These are phyloP conservation scores for Apteryx mantelli DNA, from an alignment of 2,113 vertebrate species.

Conservation along the genomic window DNA sequence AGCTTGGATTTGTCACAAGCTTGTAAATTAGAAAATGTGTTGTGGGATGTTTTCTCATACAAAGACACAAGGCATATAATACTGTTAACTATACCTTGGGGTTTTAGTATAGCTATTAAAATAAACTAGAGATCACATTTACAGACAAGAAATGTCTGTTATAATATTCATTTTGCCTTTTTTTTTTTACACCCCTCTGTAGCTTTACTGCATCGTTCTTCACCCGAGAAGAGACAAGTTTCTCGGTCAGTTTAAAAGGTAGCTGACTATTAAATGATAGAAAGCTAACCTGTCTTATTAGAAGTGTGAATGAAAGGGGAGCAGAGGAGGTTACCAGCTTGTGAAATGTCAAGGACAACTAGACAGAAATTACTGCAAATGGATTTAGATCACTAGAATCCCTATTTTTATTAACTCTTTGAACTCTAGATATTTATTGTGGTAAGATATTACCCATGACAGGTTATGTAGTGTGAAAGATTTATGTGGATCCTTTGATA, in stretches of 20 bases:
- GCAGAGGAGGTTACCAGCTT: constrained; percentile 50
- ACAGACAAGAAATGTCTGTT: constrained; percentile 69
- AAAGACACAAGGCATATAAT: constrained; percentile 70
- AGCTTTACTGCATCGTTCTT: constrained; percentile 37
- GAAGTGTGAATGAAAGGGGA: constrained; percentile 48
- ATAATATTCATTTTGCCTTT: constrained; percentile 58
- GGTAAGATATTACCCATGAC: constrained; percentile 22
- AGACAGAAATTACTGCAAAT: constrained; percentile 66
- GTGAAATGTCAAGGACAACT: constrained; percentile 60
- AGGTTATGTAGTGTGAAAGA: constrained; percentile 8
- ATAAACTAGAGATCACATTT: constrained; percentile 75
- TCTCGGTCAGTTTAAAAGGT: background rate
- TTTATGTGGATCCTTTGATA: constrained; percentile 9
- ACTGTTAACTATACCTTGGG: constrained; percentile 72
- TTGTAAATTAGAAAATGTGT: constrained; percentile 80
- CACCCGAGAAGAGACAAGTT: constrained; percentile 25
- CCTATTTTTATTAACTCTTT: constrained; percentile 67
- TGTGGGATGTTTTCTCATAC: constrained; percentile 74
- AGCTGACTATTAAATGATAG: constrained; percentile 47
- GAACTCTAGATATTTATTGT: constrained; percentile 49
- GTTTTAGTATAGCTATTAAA: constrained; percentile 75
- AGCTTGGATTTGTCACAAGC: constrained; percentile 77
- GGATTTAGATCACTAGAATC: constrained; percentile 55
- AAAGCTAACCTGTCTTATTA: constrained; percentile 63
- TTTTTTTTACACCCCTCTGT: constrained; percentile 35